phyloP scores from a whole-genome alignment of 2,113 vertebrate species.

The Kryptolebias marmoratus region DNA sequence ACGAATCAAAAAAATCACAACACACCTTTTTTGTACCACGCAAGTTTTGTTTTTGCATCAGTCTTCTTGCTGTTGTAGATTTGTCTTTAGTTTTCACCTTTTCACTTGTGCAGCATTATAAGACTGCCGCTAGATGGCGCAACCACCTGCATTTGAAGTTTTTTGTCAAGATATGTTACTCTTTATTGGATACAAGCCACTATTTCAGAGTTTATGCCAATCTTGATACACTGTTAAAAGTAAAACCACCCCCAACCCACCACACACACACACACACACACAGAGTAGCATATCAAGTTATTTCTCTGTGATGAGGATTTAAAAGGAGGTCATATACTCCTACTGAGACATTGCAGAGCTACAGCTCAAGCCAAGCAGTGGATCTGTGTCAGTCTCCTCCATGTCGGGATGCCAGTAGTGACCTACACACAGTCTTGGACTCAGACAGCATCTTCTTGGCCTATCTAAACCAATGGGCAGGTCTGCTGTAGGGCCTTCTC shows the following conservation, averaged over 20 bases:
- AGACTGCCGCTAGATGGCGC: conserved; percentile 49
- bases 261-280: not conserved
- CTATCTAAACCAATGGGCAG: not conserved
- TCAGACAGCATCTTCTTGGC: conserved; percentile 9
- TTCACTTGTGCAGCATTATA: conserved; percentile 28
- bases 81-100: conserved; percentile 13
- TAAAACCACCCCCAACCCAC: not conserved
- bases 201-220: not conserved
- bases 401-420: conserved; percentile 30
- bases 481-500: not conserved
- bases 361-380: conserved; percentile 38
- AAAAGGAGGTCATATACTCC: conserved; percentile 63
- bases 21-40: no score
- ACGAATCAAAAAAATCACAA: no score
- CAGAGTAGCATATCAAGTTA: conserved; percentile 11
- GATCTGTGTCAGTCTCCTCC: conserved; percentile 58
- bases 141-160: not conserved
- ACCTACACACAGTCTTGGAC: conserved; percentile 40
- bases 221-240: not conserved
- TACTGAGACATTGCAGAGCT: conserved; percentile 50
- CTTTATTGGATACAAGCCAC: not conserved
- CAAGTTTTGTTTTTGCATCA: not conserved
- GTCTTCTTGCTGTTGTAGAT: not conserved
- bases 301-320: conserved; percentile 47
- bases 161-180: not conserved